phyloP scores from a whole-genome alignment of 2,797 vertebrate species.

The Periparus ater region DNA sequence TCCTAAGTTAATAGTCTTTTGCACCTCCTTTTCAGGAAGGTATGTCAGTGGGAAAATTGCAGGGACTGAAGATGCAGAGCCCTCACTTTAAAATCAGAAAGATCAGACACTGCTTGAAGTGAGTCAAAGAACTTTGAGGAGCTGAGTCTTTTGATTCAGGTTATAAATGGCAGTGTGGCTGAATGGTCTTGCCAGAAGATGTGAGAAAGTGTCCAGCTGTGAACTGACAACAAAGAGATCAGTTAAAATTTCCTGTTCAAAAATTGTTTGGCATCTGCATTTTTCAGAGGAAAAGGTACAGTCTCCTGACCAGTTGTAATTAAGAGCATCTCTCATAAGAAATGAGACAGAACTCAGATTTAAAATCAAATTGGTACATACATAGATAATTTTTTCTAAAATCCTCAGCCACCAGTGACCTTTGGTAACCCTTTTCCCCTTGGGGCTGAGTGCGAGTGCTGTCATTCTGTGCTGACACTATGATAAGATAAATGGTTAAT shows the following conservation, averaged over 20 bases:
- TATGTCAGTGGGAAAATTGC: background rate
- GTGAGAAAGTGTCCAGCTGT: background rate
- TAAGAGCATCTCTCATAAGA: background rate
- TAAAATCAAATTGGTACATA: background rate
- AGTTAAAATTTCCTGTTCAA: background rate
- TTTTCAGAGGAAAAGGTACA: background rate
- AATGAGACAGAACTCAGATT: background rate
- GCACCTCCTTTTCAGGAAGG: background rate
- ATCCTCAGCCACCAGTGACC: background rate
- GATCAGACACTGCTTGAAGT: background rate
- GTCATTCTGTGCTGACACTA: background rate
- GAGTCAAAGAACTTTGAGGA: background rate
- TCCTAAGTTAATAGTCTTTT: background rate
- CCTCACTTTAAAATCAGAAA: background rate
- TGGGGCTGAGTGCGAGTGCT: background rate
- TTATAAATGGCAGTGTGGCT: background rate
- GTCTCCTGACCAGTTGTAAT: background rate
- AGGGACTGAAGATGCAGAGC: background rate
- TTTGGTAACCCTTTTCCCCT: background rate
- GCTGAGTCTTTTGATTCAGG: background rate
- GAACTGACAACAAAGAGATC: background rate
- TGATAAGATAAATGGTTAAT: background rate
- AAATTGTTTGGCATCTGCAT: background rate
- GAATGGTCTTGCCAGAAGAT: background rate
- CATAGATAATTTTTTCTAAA: background rate